Conservation (phyloP, 2,888 invertebrate genomes). For the Plebejus argus region DNA sequence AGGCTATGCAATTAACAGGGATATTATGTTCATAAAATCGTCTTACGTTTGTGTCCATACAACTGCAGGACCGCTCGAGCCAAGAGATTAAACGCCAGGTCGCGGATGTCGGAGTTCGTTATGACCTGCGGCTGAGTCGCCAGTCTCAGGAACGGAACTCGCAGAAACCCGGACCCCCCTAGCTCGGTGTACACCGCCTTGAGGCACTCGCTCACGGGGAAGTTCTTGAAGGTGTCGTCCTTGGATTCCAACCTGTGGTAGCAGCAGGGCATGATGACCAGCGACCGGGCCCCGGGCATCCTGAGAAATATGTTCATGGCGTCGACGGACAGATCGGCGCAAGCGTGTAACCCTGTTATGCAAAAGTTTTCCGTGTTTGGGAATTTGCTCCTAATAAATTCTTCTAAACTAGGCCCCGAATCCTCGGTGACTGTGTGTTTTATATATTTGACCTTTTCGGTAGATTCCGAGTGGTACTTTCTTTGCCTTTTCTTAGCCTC, state of each 20-base stretch:
- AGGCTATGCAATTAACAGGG: not conserved
- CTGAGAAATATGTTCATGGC: constrained; percentile 84
- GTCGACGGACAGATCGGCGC: constrained; percentile 87
- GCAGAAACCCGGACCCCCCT: constrained; percentile 70
- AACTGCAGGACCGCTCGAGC: constrained; percentile 83
- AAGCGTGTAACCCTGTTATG: constrained; percentile 86
- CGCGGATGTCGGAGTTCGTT: constrained; percentile 74
- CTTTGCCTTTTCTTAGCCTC: constrained; percentile 81
- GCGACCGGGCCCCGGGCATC: constrained; percentile 75
- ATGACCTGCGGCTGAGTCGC: constrained; percentile 85
- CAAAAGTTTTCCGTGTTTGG: constrained; percentile 57
- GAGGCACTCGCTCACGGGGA: constrained; percentile 83
- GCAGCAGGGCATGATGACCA: constrained; percentile 89
- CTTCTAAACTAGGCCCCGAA: constrained; percentile 70
- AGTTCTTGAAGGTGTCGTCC: constrained; percentile 77
- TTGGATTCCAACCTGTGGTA: constrained; percentile 84
- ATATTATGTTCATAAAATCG: not conserved
- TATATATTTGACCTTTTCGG: constrained; percentile 78
- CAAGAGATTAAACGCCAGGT: constrained; percentile 76
- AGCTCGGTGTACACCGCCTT: constrained; percentile 56
- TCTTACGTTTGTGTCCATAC: constrained; percentile 80
- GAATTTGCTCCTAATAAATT: constrained; percentile 63
- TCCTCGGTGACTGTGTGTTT: constrained; percentile 78
- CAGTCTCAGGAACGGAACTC: constrained; percentile 85
- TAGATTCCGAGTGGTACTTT: constrained; percentile 76